phyloP scores from a whole-genome alignment of 2,797 vertebrate species.

The Sebastes oblongus region DNA sequence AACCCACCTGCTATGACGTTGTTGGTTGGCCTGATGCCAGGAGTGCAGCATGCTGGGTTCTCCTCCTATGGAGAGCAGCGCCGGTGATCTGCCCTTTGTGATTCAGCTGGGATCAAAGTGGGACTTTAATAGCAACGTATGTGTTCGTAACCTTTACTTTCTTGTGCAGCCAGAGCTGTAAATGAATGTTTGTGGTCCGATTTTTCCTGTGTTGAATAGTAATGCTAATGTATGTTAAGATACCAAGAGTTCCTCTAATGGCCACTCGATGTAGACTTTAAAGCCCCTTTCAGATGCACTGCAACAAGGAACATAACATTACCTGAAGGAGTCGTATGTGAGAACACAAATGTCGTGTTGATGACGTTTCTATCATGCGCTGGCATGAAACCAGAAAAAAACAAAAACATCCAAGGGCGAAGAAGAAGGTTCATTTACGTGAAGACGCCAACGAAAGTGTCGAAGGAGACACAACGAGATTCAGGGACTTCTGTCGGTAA shows the following conservation, averaged over 20 bases:
- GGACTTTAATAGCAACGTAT: neutral
- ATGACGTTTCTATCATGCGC: no score
- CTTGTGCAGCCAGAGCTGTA: neutral
- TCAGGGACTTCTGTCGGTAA: no score
- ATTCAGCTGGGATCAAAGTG: neutral
- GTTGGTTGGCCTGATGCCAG: neutral
- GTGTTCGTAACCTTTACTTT: neutral
- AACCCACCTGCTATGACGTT: slow-evolving; percentile 17
- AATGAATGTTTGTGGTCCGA: neutral
- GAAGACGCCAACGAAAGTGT: no score
- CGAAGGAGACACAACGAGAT: no score
- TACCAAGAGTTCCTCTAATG: neutral
- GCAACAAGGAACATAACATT: neutral
- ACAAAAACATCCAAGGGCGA: no score
- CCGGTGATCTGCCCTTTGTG: neutral
- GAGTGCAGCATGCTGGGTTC: neutral
- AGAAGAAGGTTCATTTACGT: no score
- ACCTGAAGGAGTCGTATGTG: neutral
- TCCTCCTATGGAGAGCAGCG: neutral
- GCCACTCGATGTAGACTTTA: neutral
- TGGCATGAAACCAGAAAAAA: no score
- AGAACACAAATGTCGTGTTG: neutral
- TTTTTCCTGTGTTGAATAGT: neutral
- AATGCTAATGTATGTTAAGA: neutral
- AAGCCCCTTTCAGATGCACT: neutral